Base-by-base conservation (phyloP, 2,113 vertebrate genomes). In the Vulpes vulpes region DNA sequence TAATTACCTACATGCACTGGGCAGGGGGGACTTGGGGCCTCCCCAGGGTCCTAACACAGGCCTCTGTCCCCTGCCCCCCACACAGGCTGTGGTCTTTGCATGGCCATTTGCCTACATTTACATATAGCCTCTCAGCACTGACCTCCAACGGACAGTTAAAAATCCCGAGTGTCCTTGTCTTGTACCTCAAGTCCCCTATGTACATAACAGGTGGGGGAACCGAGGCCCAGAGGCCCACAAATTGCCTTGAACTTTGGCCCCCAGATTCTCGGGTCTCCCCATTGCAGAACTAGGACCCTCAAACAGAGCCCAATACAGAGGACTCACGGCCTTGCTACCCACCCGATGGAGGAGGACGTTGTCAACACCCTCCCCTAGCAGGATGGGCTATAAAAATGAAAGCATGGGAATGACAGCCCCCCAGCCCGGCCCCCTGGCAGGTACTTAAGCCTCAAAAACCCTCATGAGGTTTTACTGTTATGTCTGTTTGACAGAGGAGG, bases 1-100 rank as follows among this genome's bases (percentile, higher is more conserved):
- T 98, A 98, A 98, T 98, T 98, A 98, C 91, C 85, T 78, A 89
- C 79, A 55, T 2, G 73, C 11, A 59, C 92, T 38, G 67, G 97
- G 96, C 98, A 90, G 67, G 35, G 22, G 97, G 94, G 96, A 95
- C 95, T 94, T 20, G 5, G 49, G 57, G 87, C 86, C 91, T 97
- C 98, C 92, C 96, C 43, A 86, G 82, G 82, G 96, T 84, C 92
- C 60, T 93, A 59, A 80, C 82, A 93, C 59, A 96, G 88, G 80
- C 43, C 85, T 62, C 73, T 32, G 79, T 32, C 73, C 71, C 25
- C 59, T 9, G 30, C 38, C 55, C 1, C 7, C 11, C 8, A 67
- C 59, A 9, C 20, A 35, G 74, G 38, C 60, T n/a, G 7, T 38
- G 53, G 80, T 32, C 89, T 97, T 69, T 91, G 85, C 82, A 89